phyloP scores from a whole-genome alignment of 2,797 vertebrate genomes.

The Notolabrus celidotus region DNA sequence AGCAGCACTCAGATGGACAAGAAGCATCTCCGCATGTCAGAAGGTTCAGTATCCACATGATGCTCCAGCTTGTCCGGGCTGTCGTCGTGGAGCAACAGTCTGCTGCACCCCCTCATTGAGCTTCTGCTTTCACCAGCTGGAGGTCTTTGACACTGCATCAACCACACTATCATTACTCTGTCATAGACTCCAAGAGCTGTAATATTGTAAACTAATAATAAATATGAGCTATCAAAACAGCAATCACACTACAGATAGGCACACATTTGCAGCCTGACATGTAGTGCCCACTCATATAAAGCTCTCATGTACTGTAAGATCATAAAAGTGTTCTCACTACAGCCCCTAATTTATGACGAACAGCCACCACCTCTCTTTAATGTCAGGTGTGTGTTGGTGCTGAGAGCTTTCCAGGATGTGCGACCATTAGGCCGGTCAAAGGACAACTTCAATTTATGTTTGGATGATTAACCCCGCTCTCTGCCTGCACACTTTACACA shows the following conservation, averaged over 20 bases:
- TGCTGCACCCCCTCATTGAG: slow-evolving; percentile 54
- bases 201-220: slow-evolving; percentile 54
- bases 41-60: slow-evolving; percentile 26
- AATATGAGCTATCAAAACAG: slow-evolving; percentile 25
- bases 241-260: slow-evolving; percentile 29
- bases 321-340: slow-evolving; percentile 58
- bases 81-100: slow-evolving; percentile 48
- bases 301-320: slow-evolving; percentile 41
- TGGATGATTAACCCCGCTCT: slow-evolving; percentile 74
- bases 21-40: slow-evolving; percentile 26
- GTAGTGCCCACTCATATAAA: slow-evolving; percentile 53
- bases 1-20: slow-evolving; percentile 12
- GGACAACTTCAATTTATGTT: slow-evolving; percentile 76
- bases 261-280: slow-evolving; percentile 54
- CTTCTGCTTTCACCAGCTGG: slow-evolving; percentile 40
- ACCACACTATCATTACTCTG: slow-evolving; percentile 60
- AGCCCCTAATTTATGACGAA: slow-evolving; percentile 66
- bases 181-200: slow-evolving; percentile 36
- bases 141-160: slow-evolving; percentile 42
- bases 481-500: slow-evolving; percentile 55
- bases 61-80: slow-evolving; percentile 15
- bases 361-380: slow-evolving; percentile 41
- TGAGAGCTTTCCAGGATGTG: slow-evolving; percentile 43
- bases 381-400: slow-evolving; percentile 53
- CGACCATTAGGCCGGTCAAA: slow-evolving; percentile 70